These are phyloP conservation scores for Lontra canadensis DNA, from an alignment of 2,113 vertebrate genomes.

Conservation along the genomic window DNA sequence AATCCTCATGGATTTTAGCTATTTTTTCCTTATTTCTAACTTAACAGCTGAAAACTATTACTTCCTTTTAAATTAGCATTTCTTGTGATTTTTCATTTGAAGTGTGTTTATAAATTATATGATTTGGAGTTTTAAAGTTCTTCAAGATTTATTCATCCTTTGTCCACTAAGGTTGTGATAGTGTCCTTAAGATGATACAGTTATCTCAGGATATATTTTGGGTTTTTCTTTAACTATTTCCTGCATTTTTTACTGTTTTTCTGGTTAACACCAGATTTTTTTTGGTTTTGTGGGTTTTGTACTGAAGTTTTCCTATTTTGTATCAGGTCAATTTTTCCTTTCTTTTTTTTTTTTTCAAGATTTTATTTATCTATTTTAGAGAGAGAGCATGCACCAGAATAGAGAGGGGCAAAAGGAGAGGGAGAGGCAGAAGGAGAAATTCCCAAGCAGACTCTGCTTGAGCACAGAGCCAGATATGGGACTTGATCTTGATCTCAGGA, in stretches of 20 bases:
- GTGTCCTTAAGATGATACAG: neutral
- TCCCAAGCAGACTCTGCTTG: neutral
- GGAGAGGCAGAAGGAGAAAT: neutral
- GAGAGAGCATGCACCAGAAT: neutral
- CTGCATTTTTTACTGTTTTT: neutral
- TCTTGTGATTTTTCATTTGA: neutral
- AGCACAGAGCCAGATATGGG: neutral
- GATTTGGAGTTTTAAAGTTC: neutral
- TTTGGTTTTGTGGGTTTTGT: neutral
- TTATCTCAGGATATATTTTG: conserved; percentile 22
- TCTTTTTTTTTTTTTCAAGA: neutral
- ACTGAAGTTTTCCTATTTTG: neutral
- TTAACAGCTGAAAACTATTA: neutral
- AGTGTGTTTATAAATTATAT: neutral
- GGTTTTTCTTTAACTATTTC: neutral
- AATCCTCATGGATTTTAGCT: neutral
- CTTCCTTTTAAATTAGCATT: neutral
- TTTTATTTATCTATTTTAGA: neutral
- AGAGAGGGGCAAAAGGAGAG: neutral
- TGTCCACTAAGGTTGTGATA: neutral
- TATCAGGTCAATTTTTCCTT: neutral
- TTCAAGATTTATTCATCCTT: neutral
- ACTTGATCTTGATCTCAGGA: neutral
- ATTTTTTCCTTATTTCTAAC: neutral
- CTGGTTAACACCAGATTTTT: neutral